phyloP scores from a whole-genome alignment of 2,113 vertebrate genomes.

The Dissostichus mawsoni region DNA sequence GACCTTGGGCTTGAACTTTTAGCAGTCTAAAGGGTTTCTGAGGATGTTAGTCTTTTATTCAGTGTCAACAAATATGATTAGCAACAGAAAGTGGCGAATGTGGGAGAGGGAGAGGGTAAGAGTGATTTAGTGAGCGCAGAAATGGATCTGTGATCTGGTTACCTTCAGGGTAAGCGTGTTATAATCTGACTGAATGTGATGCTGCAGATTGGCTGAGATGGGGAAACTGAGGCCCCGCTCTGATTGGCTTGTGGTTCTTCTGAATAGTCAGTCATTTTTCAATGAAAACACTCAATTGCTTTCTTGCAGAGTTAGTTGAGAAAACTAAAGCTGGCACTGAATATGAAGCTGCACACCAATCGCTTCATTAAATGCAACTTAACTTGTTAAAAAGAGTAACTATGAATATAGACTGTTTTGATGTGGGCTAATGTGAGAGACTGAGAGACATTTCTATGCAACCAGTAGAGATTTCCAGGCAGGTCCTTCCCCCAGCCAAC shows the following conservation, averaged over 20 bases:
- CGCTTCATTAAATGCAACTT: too few species aligned
- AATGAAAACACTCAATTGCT: neutral
- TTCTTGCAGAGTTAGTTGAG: neutral
- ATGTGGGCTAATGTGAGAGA: neutral
- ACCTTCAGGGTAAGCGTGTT: constrained; percentile 41
- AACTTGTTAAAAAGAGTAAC: neutral
- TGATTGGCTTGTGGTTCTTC: constrained; percentile 20
- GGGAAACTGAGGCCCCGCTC: neutral
- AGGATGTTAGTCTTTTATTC: constrained; percentile 51
- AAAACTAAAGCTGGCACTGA: neutral
- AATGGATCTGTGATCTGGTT: constrained; percentile 55
- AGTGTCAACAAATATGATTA: constrained; percentile 51
- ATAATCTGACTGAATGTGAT: constrained; percentile 36
- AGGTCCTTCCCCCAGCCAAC: neutral
- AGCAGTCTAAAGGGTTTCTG: constrained; percentile 7
- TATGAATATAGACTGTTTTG: neutral
- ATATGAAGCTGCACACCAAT: neutral
- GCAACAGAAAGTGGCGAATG: constrained; percentile 33
- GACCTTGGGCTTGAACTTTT: neutral
- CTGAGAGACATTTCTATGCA: neutral
- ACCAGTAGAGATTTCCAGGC: neutral
- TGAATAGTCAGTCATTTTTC: neutral
- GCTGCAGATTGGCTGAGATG: constrained; percentile 13
- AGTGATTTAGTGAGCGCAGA: constrained; percentile 36
- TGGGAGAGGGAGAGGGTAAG: constrained; percentile 41